Evolutionary conservation across 2,113 vertebrate genomes (phyloP), one percentile per base, ranked within the genome.

Genomic region (Lophochroa leadbeateri): DNA sequence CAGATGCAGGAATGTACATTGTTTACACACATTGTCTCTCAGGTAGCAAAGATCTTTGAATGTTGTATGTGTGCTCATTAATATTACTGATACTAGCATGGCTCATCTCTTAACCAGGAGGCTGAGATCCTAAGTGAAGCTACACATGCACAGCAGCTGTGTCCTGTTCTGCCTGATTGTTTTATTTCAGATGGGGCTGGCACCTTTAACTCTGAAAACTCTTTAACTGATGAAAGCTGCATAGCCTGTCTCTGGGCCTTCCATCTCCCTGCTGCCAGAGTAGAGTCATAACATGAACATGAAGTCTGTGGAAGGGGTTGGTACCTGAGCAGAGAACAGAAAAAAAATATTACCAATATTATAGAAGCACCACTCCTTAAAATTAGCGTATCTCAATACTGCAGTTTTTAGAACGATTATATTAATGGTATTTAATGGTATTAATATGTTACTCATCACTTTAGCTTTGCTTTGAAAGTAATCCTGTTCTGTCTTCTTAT

Each of bases 201-300:
- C 41, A 49, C 3, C 17, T 83, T 58, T 61, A 69, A 17, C 17
- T 91, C 1, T 41, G 41, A 41, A 41, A 41, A 13, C 41, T 41
- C 41, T 41, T 41, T 41, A 41, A 14, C 0, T 72, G 35, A 24
- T 14, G 52, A 64, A 57, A 77, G 17, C 44, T 69, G 5, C 10
- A 25, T 27, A 50, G 17, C 13, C 23, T 37, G 8, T 47, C 41
- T 87, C 11, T 41, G 37, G 4, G 11, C 17, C n/a, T 81, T 83
- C 24, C 6, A 6, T 28, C 2, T 47, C 43, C 23, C 24, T 67
- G 15, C 10, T 46, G 10, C 46, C 69, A 10, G 37, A 29, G 29
- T 47, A 23, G 49, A 37, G 19, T 83, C 35, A 1, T 9, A 33
- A 20, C 5, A 10, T 0, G 0, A 49, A 35, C 2, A 0, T 39